Evolutionary conservation across 2,888 invertebrate species (phyloP).

Genomic region (Criorhina ranunculi): DNA sequence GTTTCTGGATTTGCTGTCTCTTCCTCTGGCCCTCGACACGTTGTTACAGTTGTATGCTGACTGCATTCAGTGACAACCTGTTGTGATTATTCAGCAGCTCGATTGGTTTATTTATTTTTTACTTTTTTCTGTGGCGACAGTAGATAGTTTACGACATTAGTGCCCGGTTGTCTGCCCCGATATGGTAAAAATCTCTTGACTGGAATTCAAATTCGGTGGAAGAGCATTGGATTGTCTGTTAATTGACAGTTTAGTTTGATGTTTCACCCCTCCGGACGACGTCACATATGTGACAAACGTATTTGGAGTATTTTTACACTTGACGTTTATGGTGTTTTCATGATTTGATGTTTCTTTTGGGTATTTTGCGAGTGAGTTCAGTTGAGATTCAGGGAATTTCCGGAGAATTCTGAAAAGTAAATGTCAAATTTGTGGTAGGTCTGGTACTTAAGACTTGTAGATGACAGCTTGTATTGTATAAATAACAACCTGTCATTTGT

Average conservation of each 20-base stretch:
- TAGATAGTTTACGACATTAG: conserved; percentile 57
- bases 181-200: conserved; percentile 76
- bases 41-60: conserved; percentile 43
- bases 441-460: no score
- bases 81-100: conserved; percentile 62
- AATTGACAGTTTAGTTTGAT: conserved; percentile 74
- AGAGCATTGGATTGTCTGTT: conserved; percentile 73
- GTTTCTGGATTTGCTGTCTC: conserved; percentile 41
- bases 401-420: conserved; percentile 19
- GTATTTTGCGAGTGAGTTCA: neutral
- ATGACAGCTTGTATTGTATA: no score
- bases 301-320: conserved; percentile 66
- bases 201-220: conserved; percentile 76
- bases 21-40: conserved; percentile 62
- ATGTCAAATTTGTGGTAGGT: neutral
- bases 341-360: conserved; percentile 28
- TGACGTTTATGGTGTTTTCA: conserved; percentile 57
- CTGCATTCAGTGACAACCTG: conserved; percentile 63
- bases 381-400: conserved; percentile 2
- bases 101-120: conserved; percentile 2
- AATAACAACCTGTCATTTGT: no score
- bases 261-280: conserved; percentile 10
- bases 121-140: conserved; percentile 3
- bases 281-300: conserved; percentile 29
- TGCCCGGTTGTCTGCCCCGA: conserved; percentile 57